Conservation (phyloP, 2,888 invertebrate species). For the Acanthosepion esculentum region DNA sequence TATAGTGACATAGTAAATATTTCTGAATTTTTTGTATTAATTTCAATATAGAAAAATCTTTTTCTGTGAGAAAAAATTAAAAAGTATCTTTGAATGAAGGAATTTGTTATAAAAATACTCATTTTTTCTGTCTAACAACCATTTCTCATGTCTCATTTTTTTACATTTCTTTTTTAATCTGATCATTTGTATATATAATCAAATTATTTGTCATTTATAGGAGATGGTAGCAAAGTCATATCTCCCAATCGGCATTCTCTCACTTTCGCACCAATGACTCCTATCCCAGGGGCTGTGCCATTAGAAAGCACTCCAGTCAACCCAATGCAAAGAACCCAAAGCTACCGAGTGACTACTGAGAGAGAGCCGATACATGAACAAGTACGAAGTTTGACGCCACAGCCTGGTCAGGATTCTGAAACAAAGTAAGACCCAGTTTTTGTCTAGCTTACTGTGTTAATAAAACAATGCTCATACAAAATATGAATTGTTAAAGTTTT, state of each 20-base stretch:
- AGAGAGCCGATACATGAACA: slow-evolving; percentile 54
- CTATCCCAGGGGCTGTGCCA: slow-evolving; percentile 49
- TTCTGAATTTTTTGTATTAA: too few species aligned
- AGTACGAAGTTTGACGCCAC: slow-evolving; percentile 62
- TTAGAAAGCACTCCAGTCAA: slow-evolving; percentile 46
- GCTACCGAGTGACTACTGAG: slow-evolving; percentile 60
- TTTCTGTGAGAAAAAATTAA: too few species aligned
- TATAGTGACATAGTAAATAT: too few species aligned
- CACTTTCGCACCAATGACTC: slow-evolving; percentile 61
- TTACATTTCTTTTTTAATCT: neutral
- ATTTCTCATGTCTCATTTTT: neutral
- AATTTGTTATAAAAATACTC: too few species aligned
- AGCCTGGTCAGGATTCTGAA: slow-evolving; percentile 55
- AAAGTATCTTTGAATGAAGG: too few species aligned
- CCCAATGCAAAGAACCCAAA: slow-evolving; percentile 60
- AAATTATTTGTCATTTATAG: slow-evolving; percentile 51
- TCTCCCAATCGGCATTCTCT: slow-evolving; percentile 57
- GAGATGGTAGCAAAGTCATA: slow-evolving; percentile 54
- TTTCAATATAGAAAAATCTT: too few species aligned
- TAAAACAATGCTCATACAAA: too few species aligned
- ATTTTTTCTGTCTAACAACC: too few species aligned
- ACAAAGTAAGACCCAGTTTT: slow-evolving; percentile 38
- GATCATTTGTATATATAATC: too few species aligned
- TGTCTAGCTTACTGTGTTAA: too few species aligned
- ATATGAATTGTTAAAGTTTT: too few species aligned